Evolutionary conservation across 2,888 invertebrate species (phyloP).

Genomic region (Pomacea canaliculata): DNA sequence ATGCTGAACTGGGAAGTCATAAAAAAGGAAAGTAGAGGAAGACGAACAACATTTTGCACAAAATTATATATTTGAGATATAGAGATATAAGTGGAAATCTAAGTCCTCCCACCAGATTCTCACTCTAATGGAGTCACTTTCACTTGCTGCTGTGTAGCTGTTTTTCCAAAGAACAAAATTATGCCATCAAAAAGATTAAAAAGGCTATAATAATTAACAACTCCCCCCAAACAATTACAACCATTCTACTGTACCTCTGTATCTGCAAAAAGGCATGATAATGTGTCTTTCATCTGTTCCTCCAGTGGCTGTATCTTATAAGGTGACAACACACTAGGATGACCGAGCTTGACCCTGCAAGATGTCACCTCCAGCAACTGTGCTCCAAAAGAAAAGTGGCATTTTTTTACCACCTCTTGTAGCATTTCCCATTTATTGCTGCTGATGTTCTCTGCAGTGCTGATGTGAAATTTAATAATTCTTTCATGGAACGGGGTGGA

Average conservation of each 20-base stretch:
- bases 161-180: no score
- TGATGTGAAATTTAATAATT: background rate
- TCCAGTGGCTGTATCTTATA: background rate
- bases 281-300: background rate
- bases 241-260: conserved; percentile 2
- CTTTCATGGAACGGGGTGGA: background rate
- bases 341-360: conserved; percentile 14
- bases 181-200: no score
- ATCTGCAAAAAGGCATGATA: conserved; percentile 9
- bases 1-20: no score
- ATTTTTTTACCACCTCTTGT: background rate
- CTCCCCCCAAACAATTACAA: no score
- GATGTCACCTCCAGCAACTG: conserved; percentile 15
- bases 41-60: no score
- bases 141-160: no score
- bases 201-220: no score
- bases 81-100: no score
- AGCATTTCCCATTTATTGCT: conserved; percentile 6
- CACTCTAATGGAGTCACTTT: no score
- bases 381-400: background rate
- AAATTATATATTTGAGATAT: no score
- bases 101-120: no score
- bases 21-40: no score
- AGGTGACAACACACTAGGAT: background rate
- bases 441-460: conserved; percentile 3